These are phyloP conservation scores for Coracias cyanogaster DNA, from an alignment of 2,797 vertebrate species.

Conservation along the genomic window DNA sequence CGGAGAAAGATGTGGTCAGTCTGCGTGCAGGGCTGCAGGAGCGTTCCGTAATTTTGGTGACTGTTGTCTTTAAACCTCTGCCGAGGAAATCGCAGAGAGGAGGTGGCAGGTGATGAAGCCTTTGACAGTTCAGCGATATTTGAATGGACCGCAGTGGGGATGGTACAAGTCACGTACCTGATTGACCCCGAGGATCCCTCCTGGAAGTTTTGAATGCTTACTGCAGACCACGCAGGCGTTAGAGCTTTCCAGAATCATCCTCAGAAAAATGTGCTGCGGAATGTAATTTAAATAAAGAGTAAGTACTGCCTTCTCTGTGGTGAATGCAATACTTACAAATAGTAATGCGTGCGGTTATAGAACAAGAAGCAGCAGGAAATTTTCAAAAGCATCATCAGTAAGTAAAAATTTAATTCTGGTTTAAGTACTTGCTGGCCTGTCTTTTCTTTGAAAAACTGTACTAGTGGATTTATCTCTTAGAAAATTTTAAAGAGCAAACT, in stretches of 20 bases:
- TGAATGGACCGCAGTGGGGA: neutral
- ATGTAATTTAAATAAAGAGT: neutral
- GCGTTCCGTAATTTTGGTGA: neutral
- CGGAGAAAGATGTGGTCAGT: neutral
- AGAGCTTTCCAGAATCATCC: neutral
- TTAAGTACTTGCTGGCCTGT: neutral
- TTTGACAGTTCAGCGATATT: neutral
- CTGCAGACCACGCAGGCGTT: neutral
- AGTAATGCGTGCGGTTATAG: neutral
- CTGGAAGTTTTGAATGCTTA: neutral
- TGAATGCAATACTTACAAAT: neutral
- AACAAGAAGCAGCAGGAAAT: neutral
- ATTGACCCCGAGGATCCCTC: neutral
- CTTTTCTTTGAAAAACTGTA: neutral
- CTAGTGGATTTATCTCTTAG: neutral
- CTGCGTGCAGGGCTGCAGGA: neutral
- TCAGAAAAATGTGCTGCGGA: neutral
- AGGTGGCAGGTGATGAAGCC: neutral
- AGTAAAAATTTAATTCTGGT: neutral
- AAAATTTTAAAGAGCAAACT: neutral
- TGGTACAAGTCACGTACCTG: accelerated
- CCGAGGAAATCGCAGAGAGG: neutral
- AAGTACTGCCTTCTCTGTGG: neutral
- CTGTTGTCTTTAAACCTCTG: neutral
- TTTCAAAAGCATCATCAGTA: neutral